Evolutionary conservation across 2,888 invertebrate genomes (phyloP), one percentile per base, ranked within the genome.

Genomic region (Leptinotarsa juncta): DNA sequence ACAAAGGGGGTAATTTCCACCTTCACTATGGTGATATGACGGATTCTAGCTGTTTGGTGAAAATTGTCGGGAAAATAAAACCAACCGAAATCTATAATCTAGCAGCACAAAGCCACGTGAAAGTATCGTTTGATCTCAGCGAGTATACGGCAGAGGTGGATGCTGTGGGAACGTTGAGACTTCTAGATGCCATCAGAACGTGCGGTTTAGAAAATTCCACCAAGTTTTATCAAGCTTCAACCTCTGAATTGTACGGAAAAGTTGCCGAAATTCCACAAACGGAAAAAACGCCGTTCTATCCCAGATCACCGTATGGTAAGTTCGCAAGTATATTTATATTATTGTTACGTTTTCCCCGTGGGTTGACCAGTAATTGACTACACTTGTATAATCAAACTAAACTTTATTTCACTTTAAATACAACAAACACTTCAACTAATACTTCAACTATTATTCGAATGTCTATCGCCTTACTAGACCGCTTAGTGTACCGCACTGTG

Each of bases 61-160:
- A 96, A 89, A 93, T 97, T 50, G 95, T 97, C 71, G 88, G 89
- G 23, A 86, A 91, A 89, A 91, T 95, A 20, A 90, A 91, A 82
- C 99, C 99, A 0, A 93, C 93, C 53, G 99, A 99, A 89, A 96
- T 99, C 80, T 99, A 99, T 87, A 99, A 99, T 89, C 90, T 99
- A 78, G 99, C 98, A 1, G 99, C 99, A 0, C 99, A 99, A 87
- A 98, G 98, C 81, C 99, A 99, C 88, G 99, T 99, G 2, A 99
- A 99, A 89, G 97, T 98, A 53, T 99, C 99, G 0, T 99, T 99
- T 86, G 99, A 99, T 85, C 90, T 99, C 77, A 97, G 98, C 83
- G 99, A 99, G 89, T 99, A 99, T 85, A 99, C 99, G 0, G 98
- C 99, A 0, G 98, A 99, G 89, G 98, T 98, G 1, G 97, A 98